A percentile compares a stretch with the other conserved stretches of the same genome.
These are phyloP conservation scores for Salmo trutta DNA, from an alignment of 2,797 vertebrate species.

Conservation along the genomic window DNA sequence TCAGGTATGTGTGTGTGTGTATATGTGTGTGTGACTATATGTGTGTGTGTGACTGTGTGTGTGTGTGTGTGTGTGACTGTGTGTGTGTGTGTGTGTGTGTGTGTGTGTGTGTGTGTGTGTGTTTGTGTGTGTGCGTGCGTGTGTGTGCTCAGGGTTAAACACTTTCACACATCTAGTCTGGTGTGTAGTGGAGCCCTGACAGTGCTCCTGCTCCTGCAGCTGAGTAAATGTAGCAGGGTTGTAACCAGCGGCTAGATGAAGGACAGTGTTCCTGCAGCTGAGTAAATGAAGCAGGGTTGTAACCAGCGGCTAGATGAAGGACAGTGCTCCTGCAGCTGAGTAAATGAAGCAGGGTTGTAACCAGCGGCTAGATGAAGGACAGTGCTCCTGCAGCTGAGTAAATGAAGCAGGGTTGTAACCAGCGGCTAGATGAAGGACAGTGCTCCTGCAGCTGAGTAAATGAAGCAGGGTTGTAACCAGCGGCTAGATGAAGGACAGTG, in stretches of 20 bases:
- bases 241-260: no score
- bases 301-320: no score
- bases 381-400: no score
- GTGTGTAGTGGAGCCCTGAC: neutral
- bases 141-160: neutral
- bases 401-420: no score
- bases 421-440: no score
- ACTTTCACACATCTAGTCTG: neutral
- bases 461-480: neutral
- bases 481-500: conserved; percentile 6
- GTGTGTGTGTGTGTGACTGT: conserved; percentile 11
- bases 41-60: neutral
- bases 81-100: no score
- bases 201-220: neutral
- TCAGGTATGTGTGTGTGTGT: conserved; percentile 3
- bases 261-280: no score
- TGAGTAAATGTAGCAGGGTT: neutral
- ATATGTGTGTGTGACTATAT: conserved; percentile 15
- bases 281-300: no score
- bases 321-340: neutral
- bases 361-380: no score
- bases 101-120: neutral
- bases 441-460: neutral
- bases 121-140: conserved; percentile 5
- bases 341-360: neutral